phyloP scores from a whole-genome alignment of 1,140 invertebrate genomes.

The Pachypeltis micranthus region DNA sequence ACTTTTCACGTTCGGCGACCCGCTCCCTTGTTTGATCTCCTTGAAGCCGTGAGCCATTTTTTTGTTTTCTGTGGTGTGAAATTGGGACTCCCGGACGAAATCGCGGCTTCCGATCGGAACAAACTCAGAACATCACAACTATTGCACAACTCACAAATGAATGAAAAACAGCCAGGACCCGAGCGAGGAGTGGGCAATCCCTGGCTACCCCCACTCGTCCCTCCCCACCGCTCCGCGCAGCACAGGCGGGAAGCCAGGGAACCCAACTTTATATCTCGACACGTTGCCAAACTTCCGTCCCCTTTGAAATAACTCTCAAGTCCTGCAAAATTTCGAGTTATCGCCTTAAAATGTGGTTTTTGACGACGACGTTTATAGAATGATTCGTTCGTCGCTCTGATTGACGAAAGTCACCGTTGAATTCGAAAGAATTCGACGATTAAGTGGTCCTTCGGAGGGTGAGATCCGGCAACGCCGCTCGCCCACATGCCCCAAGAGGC shows the following conservation, averaged over 20 bases:
- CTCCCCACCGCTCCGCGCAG: slow-evolving; percentile 18
- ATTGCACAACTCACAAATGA: slow-evolving; percentile 35
- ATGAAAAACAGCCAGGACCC: slow-evolving; percentile 33
- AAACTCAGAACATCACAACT: slow-evolving; percentile 34
- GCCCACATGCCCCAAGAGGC: slow-evolving; percentile 35
- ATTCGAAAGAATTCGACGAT: no score
- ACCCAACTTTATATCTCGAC: slow-evolving; percentile 12
- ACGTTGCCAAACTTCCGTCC: slow-evolving; percentile 15
- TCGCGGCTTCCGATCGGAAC: slow-evolving; percentile 30
- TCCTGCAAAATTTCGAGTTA: background rate
- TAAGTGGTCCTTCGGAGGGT: slow-evolving; percentile 34
- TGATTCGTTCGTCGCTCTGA: no score
- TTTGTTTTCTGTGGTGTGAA: no score
- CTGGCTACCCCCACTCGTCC: slow-evolving; percentile 25
- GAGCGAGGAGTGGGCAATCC: slow-evolving; percentile 11
- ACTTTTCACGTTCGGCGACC: slow-evolving; percentile 32
- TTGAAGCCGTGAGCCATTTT: slow-evolving; percentile 47
- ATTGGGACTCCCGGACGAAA: slow-evolving; percentile 23
- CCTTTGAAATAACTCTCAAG: slow-evolving; percentile 1
- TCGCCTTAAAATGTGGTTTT: background rate
- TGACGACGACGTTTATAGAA: no score
- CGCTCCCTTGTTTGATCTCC: slow-evolving; percentile 39
- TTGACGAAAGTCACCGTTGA: no score
- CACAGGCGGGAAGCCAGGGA: slow-evolving; percentile 14
- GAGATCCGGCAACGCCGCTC: slow-evolving; percentile 49